Evolutionary conservation across 37 sponge, comb jelly and placozoan genomes (phyloP).

Genomic region (Corticium candelabrum): DNA sequence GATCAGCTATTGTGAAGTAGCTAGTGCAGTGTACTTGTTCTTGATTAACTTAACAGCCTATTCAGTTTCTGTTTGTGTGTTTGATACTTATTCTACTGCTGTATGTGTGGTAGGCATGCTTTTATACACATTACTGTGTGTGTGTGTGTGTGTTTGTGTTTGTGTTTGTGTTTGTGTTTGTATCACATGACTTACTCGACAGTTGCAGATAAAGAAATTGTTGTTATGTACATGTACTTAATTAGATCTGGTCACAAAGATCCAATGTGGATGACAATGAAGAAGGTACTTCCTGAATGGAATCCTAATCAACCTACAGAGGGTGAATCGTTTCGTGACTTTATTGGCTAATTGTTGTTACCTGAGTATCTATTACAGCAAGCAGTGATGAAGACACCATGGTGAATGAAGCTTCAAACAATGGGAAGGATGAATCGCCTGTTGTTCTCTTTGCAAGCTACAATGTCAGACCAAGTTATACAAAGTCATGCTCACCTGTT

Average conservation of each 20-base stretch:
- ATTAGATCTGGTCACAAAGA: not conserved
- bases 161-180: conserved; percentile 2
- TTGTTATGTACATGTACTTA: not conserved
- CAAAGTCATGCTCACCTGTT: too few relatives aligned
- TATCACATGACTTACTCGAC: not conserved
- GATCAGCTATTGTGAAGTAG: too few relatives aligned
- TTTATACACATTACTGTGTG: conserved; percentile 5
- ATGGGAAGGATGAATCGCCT: not conserved
- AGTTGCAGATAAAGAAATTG: not conserved
- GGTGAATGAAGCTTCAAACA: too few relatives aligned
- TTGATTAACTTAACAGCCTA: not conserved
- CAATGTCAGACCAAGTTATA: too few relatives aligned
- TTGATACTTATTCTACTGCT: not conserved
- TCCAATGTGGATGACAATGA: not conserved
- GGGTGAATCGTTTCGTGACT: too few relatives aligned
- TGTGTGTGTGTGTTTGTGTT: conserved; percentile 13
- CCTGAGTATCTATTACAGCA: too few relatives aligned
- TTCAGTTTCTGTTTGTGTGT: not conserved
- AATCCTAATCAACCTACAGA: too few relatives aligned
- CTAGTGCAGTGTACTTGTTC: too few relatives aligned
- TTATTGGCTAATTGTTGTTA: too few relatives aligned
- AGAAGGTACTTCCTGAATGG: not conserved
- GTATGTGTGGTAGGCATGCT: not conserved
- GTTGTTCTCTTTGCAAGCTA: not conserved
- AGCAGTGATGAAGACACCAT: too few relatives aligned